Evolutionary conservation across 2,113 vertebrate genomes (phyloP).

Genomic region (Toxotes jaculatrix): DNA sequence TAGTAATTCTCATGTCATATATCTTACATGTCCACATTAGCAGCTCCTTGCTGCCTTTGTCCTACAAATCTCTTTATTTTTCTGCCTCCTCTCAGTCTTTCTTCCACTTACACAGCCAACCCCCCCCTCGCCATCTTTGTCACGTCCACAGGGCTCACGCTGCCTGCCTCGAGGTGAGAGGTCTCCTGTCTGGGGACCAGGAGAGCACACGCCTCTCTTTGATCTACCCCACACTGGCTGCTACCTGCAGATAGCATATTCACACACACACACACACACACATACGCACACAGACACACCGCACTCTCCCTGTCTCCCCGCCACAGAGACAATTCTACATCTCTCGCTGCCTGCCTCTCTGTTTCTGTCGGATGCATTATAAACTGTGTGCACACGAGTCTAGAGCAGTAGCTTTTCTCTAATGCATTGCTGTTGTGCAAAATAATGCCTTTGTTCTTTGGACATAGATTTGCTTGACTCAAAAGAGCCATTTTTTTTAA

Average conservation of each 20-base stretch:
- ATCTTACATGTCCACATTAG: background rate
- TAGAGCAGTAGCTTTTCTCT: background rate
- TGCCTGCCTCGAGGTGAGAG: constrained; percentile 71
- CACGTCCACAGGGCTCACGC: constrained; percentile 71
- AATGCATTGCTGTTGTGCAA: background rate
- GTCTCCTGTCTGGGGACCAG: constrained; percentile 74
- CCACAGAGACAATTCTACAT: constrained; percentile 21
- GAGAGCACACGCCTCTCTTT: constrained; percentile 64
- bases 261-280: constrained; percentile 26
- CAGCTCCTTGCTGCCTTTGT: background rate
- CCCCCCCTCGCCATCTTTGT: constrained; percentile 45
- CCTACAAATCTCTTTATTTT: background rate
- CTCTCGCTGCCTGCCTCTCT: constrained; percentile 30
- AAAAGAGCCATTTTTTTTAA: background rate
- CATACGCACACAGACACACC: background rate
- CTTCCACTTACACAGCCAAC: constrained; percentile 2
- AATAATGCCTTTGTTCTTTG: background rate
- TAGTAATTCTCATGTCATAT: no score
- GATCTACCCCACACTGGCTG: constrained; percentile 51
- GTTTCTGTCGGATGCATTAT: constrained; percentile 1
- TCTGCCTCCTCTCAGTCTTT: constrained; percentile 14
- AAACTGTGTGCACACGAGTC: background rate
- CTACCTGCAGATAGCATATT: constrained; percentile 66
- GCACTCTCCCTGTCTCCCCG: constrained; percentile 8
- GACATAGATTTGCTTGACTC: background rate